A percentile compares a stretch with the other conserved stretches of the same genome.
Conservation (phyloP, 2,888 invertebrate species). For the Ochropleura plecta region DNA sequence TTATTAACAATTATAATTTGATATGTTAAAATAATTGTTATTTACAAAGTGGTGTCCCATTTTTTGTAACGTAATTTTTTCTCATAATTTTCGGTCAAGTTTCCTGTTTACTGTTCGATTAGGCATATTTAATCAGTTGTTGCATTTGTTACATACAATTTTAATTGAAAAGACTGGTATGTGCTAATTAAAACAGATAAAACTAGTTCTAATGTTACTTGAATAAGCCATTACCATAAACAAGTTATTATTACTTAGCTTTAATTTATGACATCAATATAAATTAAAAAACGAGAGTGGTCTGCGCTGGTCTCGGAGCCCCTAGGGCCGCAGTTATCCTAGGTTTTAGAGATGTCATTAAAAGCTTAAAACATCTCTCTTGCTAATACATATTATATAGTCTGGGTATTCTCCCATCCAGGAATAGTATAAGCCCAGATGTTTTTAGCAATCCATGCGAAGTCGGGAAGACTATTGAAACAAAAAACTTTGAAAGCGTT, state of each 20-base stretch:
- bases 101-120: not conserved
- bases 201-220: constrained; percentile 28
- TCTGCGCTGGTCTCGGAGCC: constrained; percentile 20
- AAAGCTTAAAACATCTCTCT: constrained; percentile 36
- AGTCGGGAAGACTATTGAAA: constrained; percentile 27
- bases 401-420: constrained; percentile 6
- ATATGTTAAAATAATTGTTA: not conserved
- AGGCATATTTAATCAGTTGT: constrained; percentile 4
- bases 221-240: constrained; percentile 44
- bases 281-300: constrained; percentile 45
- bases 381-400: constrained; percentile 16
- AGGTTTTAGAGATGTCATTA: constrained; percentile 36
- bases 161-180: constrained; percentile 43
- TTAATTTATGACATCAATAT: constrained; percentile 39
- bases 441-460: constrained; percentile 25
- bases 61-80: not conserved
- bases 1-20: constrained; percentile 11
- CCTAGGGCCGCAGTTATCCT: constrained; percentile 18
- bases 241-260: constrained; percentile 30
- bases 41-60: not conserved
- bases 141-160: constrained; percentile 37
- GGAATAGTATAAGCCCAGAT: constrained; percentile 21
- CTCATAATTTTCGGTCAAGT: not conserved
- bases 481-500: constrained; percentile 52
- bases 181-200: constrained; percentile 50